Evolutionary conservation across 2,113 vertebrate genomes (phyloP), one percentile per base, ranked within the genome.

Genomic region (Platysternon megacephalum): DNA sequence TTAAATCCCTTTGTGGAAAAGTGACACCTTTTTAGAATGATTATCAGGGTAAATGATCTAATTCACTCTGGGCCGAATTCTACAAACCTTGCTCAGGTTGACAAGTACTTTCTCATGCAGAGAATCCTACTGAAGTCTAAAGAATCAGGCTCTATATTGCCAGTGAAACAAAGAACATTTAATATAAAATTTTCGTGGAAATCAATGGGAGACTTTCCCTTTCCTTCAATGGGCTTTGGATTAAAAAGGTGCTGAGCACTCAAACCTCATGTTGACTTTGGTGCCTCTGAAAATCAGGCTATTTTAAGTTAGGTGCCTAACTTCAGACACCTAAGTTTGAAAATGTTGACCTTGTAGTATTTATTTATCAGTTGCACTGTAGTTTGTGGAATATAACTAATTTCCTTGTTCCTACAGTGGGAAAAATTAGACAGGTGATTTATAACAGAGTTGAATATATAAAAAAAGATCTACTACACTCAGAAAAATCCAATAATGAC

Each of bases 101-200:
- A 74, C 91, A 93, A 42, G 19, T 85, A 79, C n/a, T 72, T 72
- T 72, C n/a, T 22, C 65, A 72, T 39, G 65, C n/a, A 19, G 19
- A 72, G n/a, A 72, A 39, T 72, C n/a, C n/a, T n/a, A 39, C 56
- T 84, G 58, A 53, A 39, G 90, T 94, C 26, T 90, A 79, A 52
- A 92, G 83, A 95, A 61, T 78, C 26, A 82, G 35, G 2, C 12
- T 87, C 49, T 49, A 51, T n/a, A 84, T 87, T 79, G 56, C 22
- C 86, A 96, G 53, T 53, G 49, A 68, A 96, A 91, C 3, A 96
- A 87, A 88, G 93, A 82, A 22, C 29, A 72, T 51, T 90, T 86
- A 81, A 48, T 42, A 85, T 35, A 87, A 94, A 94, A 84, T 79
- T 74, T 28, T 42, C 26, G 35, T 8, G 79, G 74, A 93, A 92